phyloP scores from a whole-genome alignment of 2,888 invertebrate genomes.

The Drosophila borborema region DNA sequence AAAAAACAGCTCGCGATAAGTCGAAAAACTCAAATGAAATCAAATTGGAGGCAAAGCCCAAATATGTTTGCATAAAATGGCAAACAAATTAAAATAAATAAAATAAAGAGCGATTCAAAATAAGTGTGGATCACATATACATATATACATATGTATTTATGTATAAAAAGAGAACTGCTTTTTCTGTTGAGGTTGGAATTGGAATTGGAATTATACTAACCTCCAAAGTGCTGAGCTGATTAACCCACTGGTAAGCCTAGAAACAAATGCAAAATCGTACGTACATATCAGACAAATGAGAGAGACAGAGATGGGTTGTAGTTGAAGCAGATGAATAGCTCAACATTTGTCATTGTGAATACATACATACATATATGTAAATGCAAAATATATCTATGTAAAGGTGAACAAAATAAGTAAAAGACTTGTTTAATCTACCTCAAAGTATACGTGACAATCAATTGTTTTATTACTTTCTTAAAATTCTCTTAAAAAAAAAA shows the following conservation, averaged over 20 bases:
- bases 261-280: conserved; percentile 58
- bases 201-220: conserved; percentile 51
- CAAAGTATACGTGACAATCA: conserved; percentile 17
- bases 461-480: conserved; percentile 2
- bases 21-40: conserved; percentile 13
- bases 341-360: conserved; percentile 1
- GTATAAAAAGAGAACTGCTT: conserved; percentile 8
- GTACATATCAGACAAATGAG: conserved; percentile 41
- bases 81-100: not conserved
- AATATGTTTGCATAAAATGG: conserved; percentile 5
- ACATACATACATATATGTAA: not conserved
- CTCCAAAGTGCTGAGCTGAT: conserved; percentile 65
- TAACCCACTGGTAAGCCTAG: conserved; percentile 70
- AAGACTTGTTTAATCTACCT: conserved; percentile 5
- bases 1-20: conserved; percentile 28
- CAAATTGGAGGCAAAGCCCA: conserved; percentile 5
- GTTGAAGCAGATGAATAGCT: conserved; percentile 15
- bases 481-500: not conserved
- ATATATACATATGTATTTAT: not conserved
- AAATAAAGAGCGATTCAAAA: conserved; percentile 1
- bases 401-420: not conserved
- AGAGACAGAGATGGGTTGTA: conserved; percentile 25
- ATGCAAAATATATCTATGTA: conserved; percentile 4
- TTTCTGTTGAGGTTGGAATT: not conserved
- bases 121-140: conserved; percentile 3